Percentiles rank a stretch among this genome's conserved stretches.
Evolutionary conservation across 2,113 vertebrate species (phyloP).

Genomic region (Erythrolamprus reginae): DNA sequence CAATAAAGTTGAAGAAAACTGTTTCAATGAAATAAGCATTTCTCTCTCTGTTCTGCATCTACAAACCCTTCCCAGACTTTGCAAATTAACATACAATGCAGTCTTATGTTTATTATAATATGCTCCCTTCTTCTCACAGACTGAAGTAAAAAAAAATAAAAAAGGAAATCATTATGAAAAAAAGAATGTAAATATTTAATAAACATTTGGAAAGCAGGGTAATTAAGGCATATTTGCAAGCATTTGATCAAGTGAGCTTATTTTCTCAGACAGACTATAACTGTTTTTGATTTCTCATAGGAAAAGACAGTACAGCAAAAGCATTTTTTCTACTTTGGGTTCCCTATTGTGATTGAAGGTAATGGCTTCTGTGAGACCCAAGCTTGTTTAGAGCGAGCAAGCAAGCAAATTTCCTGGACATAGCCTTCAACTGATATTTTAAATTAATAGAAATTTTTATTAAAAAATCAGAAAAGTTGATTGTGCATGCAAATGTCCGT

Average conservation of each 20-base stretch:
- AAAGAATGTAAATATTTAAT: background rate
- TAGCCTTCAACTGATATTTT: slow-evolving; percentile 56
- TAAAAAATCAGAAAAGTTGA: slow-evolving; percentile 32
- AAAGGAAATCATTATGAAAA: background rate
- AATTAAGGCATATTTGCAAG: background rate
- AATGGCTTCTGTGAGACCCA: slow-evolving; percentile 24
- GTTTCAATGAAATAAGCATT: background rate
- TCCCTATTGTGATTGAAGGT: slow-evolving; percentile 38
- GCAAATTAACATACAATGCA: background rate
- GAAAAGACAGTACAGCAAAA: background rate
- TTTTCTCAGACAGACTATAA: background rate
- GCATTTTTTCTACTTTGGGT: background rate
- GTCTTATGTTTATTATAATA: background rate
- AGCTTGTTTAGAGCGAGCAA: slow-evolving; percentile 31
- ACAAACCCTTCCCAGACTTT: background rate
- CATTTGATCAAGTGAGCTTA: background rate
- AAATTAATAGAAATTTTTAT: slow-evolving; percentile 35
- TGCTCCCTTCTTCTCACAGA: background rate
- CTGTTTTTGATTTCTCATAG: background rate
- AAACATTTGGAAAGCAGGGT: background rate
- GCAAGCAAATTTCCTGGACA: slow-evolving; percentile 21
- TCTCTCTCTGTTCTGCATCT: background rate
- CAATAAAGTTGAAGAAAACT: background rate
- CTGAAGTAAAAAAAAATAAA: background rate
- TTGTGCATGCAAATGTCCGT: background rate